These are phyloP conservation scores for Stichodactyla helianthus DNA, from an alignment of 64 coral and sea anemone species.

Conservation along the genomic window DNA sequence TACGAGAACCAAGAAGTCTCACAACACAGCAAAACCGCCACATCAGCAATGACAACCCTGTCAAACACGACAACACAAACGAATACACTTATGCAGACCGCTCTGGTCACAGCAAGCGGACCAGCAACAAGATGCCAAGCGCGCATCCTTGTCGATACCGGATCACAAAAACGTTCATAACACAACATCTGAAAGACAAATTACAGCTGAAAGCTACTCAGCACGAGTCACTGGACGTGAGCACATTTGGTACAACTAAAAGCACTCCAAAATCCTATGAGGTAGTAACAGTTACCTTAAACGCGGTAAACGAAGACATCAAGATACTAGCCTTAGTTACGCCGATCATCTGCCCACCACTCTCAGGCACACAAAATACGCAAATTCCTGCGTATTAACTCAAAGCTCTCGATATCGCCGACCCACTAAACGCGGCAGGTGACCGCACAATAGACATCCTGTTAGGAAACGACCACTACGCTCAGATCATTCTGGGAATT, in stretches of 20 bases:
- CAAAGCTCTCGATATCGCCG: too few relatives aligned
- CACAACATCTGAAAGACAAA: conserved; percentile 29
- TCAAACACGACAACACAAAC: conserved; percentile 31
- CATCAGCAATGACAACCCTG: too few relatives aligned
- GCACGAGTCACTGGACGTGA: neutral
- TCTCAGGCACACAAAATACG: too few relatives aligned
- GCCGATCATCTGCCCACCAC: conserved; percentile 48
- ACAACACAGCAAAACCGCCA: too few relatives aligned
- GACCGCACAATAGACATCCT: too few relatives aligned
- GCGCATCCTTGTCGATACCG: conserved; percentile 47
- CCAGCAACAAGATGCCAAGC: conserved; percentile 44
- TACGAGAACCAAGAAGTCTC: too few relatives aligned
- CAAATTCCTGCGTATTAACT: too few relatives aligned
- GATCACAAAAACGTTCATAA: conserved; percentile 49
- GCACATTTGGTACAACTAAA: conserved; percentile 39
- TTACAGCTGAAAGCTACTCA: conserved; percentile 8
- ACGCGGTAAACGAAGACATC: neutral
- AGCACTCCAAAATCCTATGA: conserved; percentile 34
- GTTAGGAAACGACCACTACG: too few relatives aligned
- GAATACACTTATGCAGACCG: conserved; percentile 46
- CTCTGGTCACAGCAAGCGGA: conserved; percentile 53
- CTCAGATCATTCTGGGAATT: too few relatives aligned
- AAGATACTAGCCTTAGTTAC: conserved; percentile 42
- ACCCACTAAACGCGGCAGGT: too few relatives aligned
- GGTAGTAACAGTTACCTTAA: neutral